Conservation (phyloP, 2,797 vertebrate species). For the Diglossa cyanea region DNA sequence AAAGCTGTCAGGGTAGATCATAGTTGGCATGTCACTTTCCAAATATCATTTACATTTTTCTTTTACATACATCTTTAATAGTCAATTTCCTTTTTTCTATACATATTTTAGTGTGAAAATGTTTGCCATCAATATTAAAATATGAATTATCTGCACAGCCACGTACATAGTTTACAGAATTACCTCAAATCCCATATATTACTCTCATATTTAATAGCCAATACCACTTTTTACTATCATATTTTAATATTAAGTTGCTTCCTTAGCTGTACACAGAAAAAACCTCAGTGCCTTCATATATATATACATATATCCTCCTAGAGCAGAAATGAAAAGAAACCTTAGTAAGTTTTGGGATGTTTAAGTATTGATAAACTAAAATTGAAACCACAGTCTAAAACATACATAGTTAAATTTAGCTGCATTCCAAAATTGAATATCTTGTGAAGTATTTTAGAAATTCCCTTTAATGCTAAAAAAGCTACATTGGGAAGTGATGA, state of each 20-base stretch:
- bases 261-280: neutral
- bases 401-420: neutral
- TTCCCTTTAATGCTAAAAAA: neutral
- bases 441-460: neutral
- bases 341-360: neutral
- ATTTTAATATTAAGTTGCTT: slow-evolving; percentile 38
- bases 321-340: neutral
- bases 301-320: neutral
- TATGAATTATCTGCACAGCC: slow-evolving; percentile 21
- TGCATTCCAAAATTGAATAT: neutral
- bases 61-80: slow-evolving; percentile 63
- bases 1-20: slow-evolving; percentile 30
- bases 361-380: neutral
- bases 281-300: neutral
- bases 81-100: slow-evolving; percentile 43
- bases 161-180: slow-evolving; percentile 43
- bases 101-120: slow-evolving; percentile 63
- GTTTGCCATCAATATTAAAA: slow-evolving; percentile 70
- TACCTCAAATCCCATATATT: slow-evolving; percentile 38
- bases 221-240: neutral
- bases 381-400: neutral
- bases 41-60: slow-evolving; percentile 41
- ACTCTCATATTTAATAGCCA: slow-evolving; percentile 14
- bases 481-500: neutral
- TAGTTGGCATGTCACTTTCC: slow-evolving; percentile 1